Evolutionary conservation across 1,140 invertebrate genomes (phyloP).

Genomic region (Ceratoteleas bidentatus): DNA sequence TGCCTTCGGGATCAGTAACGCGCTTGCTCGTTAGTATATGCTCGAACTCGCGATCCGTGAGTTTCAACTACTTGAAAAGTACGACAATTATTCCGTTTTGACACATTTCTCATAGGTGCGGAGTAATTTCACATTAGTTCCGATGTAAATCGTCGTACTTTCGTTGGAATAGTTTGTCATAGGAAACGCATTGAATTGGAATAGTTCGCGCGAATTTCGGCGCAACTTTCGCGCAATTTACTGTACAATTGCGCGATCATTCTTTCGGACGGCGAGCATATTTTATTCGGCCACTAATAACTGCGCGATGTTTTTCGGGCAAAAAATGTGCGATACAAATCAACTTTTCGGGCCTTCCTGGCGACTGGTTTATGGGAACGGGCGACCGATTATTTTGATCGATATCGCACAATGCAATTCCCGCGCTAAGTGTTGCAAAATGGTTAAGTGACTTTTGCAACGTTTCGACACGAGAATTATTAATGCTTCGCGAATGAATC

Average conservation of each 20-base stretch:
- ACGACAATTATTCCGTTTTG: constrained; percentile 62
- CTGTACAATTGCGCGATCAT: constrained; percentile 21
- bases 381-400: too few species aligned
- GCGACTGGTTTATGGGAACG: too few species aligned
- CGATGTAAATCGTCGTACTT: constrained; percentile 58
- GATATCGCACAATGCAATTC: too few species aligned
- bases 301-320: too few species aligned
- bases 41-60: constrained; percentile 32
- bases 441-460: too few species aligned
- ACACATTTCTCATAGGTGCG: constrained; percentile 59
- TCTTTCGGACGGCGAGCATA: constrained; percentile 12
- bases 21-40: constrained; percentile 39
- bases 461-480: too few species aligned
- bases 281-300: not conserved
- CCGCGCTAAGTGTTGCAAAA: too few species aligned
- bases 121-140: constrained; percentile 60
- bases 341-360: too few species aligned
- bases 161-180: constrained; percentile 55
- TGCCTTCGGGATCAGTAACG: constrained; percentile 40
- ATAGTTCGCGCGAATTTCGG: constrained; percentile 40
- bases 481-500: too few species aligned
- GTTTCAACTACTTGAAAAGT: constrained; percentile 61
- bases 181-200: constrained; percentile 52
- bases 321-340: too few species aligned
- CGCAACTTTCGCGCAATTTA: constrained; percentile 31